These are phyloP conservation scores for Triops cancriformis DNA, from an alignment of 1,140 invertebrate species.

Conservation along the genomic window DNA sequence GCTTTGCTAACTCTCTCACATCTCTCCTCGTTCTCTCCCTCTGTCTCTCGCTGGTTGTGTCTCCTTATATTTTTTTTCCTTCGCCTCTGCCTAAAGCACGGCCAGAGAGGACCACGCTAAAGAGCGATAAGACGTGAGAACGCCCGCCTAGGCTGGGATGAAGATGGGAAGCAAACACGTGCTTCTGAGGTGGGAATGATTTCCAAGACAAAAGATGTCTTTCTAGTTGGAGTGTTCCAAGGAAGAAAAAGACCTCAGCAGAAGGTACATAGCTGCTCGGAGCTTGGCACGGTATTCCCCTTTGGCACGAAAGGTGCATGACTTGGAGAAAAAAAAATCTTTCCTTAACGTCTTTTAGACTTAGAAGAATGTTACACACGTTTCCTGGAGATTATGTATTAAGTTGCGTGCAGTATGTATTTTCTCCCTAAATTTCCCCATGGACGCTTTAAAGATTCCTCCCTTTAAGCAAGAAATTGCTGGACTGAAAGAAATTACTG, in stretches of 20 bases:
- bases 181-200: conserved; percentile 2
- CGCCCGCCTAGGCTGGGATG: neutral
- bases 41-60: neutral
- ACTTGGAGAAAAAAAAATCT: neutral
- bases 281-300: neutral
- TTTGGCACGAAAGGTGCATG: conserved; percentile 5
- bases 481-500: too few relatives aligned
- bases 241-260: neutral
- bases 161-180: neutral
- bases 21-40: neutral
- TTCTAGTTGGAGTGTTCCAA: neutral
- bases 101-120: neutral
- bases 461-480: too few relatives aligned
- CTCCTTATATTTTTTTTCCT: neutral
- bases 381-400: too few relatives aligned
- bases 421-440: too few relatives aligned
- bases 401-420: too few relatives aligned
- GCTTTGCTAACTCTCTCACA: neutral
- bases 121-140: neutral
- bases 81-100: neutral
- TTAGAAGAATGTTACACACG: neutral
- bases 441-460: too few relatives aligned
- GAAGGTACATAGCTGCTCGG: neutral
- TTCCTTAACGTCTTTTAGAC: neutral
- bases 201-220: neutral